Evolutionary conservation across 2,797 vertebrate species (phyloP).

Genomic region (Streptopelia turtur): DNA sequence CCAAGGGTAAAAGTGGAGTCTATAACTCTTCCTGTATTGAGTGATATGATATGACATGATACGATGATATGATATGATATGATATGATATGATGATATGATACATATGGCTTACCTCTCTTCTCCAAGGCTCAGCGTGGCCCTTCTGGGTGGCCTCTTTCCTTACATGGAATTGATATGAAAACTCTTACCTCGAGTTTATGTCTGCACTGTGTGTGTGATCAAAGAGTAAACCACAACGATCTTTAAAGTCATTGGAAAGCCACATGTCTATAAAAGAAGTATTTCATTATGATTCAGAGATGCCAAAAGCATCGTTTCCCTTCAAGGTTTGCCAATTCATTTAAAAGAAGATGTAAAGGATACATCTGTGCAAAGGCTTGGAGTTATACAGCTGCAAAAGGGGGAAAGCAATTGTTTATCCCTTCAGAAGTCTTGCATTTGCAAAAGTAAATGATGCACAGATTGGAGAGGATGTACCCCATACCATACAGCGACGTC

Average conservation of each 20-base stretch:
- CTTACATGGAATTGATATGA: background rate
- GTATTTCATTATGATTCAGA: background rate
- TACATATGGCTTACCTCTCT: background rate
- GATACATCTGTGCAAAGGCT: slow-evolving; percentile 37
- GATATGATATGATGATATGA: background rate
- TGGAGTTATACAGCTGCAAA: background rate
- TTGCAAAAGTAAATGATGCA: background rate
- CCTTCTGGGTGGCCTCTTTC: slow-evolving; percentile 30
- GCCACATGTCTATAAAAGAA: background rate
- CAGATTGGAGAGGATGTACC: background rate
- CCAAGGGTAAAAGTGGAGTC: background rate
- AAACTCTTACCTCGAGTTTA: slow-evolving; percentile 20
- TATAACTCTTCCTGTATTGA: background rate
- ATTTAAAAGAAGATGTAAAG: background rate
- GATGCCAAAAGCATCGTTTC: background rate
- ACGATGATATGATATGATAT: background rate
- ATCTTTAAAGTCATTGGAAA: slow-evolving; percentile 4
- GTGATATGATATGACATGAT: background rate
- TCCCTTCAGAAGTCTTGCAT: background rate
- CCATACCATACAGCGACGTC: background rate
- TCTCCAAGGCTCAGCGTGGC: background rate
- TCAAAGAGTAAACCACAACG: background rate
- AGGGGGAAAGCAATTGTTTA: slow-evolving; percentile 26
- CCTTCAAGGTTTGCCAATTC: slow-evolving; percentile 51
- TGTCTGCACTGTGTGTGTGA: background rate